Evolutionary conservation across 92 coral and sea anemone genomes (phyloP), one percentile per base, ranked within the genome.

Genomic region (Porites divaricata): DNA sequence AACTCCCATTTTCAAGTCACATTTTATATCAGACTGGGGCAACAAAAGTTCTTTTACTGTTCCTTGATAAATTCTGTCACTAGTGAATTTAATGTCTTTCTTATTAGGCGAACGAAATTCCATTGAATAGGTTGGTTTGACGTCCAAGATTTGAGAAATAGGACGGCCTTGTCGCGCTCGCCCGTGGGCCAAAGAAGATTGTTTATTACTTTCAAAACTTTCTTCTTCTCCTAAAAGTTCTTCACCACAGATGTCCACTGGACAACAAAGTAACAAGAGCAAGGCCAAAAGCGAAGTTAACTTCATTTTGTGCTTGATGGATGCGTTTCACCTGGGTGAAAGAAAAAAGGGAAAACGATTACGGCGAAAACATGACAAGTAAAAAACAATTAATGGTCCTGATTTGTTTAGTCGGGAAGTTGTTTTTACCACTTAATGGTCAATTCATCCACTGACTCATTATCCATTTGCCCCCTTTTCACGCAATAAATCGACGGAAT

Each of bases 1-100:
- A 79, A 96, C 93, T 21, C 99, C 99, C 95, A 95, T 93, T 87
- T 95, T 96, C 84, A 96, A 56, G 84, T 95, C 95, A 73, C 98
- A 96, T 87, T 87, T 89, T 50, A 96, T 88, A 13, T 51, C 35
- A 10, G 90, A 85, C 78, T 92, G 93, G 16, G 85, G 68, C 4
- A 85, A 90, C n/a, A 95, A 83, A 63, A 72, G 89, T 88, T 96
- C 99, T 1, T 87, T 80, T 76, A 96, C 83, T 8, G 84, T 88
- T 0, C 95, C 93, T 86, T 92, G 95, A 81, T 95, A 96, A 70
- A 96, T 84, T 52, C 95, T 89, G 82, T 96, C 99, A 87, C 98
- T 91, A 20, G 97, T 96, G 86, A 96, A 96, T 87, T 91, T 95
- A 20, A 92, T 79, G 57, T 94, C 98, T 86, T 86, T 85, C 61